A percentile compares a stretch with the other conserved stretches of the same genome.
Conservation (phyloP, 2,113 vertebrate species). For the Tinamus guttatus region DNA sequence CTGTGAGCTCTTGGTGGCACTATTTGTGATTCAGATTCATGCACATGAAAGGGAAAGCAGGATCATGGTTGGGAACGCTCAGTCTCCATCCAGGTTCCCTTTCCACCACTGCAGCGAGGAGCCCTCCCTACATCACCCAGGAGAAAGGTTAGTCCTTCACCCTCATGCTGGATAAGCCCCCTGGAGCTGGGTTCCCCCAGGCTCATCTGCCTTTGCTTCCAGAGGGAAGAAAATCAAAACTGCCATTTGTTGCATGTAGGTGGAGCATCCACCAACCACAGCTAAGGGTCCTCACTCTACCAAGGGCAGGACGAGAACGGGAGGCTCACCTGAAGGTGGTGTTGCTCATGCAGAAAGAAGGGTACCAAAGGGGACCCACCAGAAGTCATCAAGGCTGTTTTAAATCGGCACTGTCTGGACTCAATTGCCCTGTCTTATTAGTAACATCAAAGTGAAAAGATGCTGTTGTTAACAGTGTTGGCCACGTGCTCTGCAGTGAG, state of each 20-base stretch:
- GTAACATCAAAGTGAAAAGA: not conserved
- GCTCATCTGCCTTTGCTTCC: not conserved
- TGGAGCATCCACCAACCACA: not conserved
- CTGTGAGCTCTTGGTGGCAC: not conserved
- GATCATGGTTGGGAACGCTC: not conserved
- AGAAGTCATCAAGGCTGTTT: no score
- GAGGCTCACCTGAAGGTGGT: not conserved
- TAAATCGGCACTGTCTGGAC: not conserved
- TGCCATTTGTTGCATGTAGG: accelerated
- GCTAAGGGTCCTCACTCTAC: not conserved
- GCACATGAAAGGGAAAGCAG: not conserved
- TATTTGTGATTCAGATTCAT: accelerated
- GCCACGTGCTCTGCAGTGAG: not conserved
- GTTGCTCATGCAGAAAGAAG: not conserved
- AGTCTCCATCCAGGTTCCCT: not conserved
- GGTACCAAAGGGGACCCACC: no score
- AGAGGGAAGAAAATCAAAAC: not conserved
- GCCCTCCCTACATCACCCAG: not conserved
- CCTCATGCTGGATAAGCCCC: not conserved
- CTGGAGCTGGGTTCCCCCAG: not conserved
- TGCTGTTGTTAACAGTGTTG: not conserved
- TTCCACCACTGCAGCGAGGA: not conserved
- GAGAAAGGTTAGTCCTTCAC: conserved; percentile 9
- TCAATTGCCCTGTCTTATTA: not conserved
- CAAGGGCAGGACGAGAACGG: not conserved